Evolutionary conservation across 2,113 vertebrate genomes (phyloP).

Genomic region (Pithys albifrons): DNA sequence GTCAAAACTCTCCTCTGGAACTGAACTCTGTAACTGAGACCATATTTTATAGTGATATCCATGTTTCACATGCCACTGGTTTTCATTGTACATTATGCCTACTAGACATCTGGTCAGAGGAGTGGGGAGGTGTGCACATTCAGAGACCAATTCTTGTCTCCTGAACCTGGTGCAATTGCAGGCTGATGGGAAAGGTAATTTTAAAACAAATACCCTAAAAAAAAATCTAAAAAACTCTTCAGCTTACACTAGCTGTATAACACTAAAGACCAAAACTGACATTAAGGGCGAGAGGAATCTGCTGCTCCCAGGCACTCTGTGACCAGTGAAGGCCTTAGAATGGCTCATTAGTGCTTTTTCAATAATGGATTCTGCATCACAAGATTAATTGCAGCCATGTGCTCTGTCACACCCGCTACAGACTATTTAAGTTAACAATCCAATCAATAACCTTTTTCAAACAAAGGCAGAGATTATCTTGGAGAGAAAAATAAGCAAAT

Average conservation of each 20-base stretch:
- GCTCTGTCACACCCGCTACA: slow-evolving; percentile 62
- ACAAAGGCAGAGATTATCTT: slow-evolving; percentile 48
- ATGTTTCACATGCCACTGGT: slow-evolving; percentile 14
- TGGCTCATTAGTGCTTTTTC: slow-evolving; percentile 69
- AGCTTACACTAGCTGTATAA: neutral
- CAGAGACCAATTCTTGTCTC: neutral
- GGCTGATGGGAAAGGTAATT: neutral
- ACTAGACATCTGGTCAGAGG: neutral
- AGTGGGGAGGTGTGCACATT: neutral
- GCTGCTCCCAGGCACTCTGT: slow-evolving; percentile 53
- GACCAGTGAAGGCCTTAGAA: slow-evolving; percentile 66
- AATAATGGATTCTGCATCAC: slow-evolving; percentile 66
- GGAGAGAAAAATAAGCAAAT: slow-evolving; percentile 11
- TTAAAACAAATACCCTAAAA: neutral
- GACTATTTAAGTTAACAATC: slow-evolving; percentile 68
- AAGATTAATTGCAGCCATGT: slow-evolving; percentile 71
- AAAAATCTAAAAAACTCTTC: neutral
- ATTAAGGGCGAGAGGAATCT: slow-evolving; percentile 61
- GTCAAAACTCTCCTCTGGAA: neutral
- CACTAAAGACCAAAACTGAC: slow-evolving; percentile 41
- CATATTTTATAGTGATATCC: neutral
- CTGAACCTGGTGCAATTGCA: neutral
- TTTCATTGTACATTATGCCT: slow-evolving; percentile 2
- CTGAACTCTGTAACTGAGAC: neutral
- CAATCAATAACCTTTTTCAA: slow-evolving; percentile 70